Evolutionary conservation across 2,888 invertebrate genomes (phyloP), one percentile per base, ranked within the genome.

Genomic region (Lasius fuliginosus): DNA sequence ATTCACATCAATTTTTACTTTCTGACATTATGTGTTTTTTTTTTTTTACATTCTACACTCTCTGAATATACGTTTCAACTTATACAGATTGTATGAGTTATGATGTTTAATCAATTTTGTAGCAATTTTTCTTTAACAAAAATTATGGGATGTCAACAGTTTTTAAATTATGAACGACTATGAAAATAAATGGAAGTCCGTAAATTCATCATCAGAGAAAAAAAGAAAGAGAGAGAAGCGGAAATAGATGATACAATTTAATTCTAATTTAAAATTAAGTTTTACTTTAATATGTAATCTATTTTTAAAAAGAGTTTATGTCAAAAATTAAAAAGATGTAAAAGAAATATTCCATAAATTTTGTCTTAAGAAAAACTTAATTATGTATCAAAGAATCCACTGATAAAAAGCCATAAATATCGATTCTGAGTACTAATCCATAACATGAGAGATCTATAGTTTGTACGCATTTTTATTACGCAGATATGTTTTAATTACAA

Each of bases 1-100:
- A 0, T 42, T 69, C 23, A 23, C 0, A 77, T 56, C 40, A 76
- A 64, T 77, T 40, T 69, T 77, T 58, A 23, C n/a, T 30, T 27
- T 18, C 23, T 15, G 5, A 40, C 15, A 30, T 27, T 36, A 36
- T 53, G 4, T 53, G 2, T 53, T 36, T 74, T 42, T 15, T 74
- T 42, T 15, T 62, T 23, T 74, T 56, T 15, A n/a, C 8, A 42
- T 60, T n/a, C 6, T 33, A n/a, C 9, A 9, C n/a, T 74, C 74
- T 62, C 23, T 42, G 8, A 27, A 15, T 23, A n/a, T 33, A 58
- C 15, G 4, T 33, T 40, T 40, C 0, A 12, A 60, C n/a, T 74
- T 74, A n/a, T 60, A 30, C 12, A 9, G 12, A 60, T 60, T 53
- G 30, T 42, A 74, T 46, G 1, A 18, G 3, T 33, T 18, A 15